Conservation (phyloP, 2,888 invertebrate species). For the Fragum fragum region DNA sequence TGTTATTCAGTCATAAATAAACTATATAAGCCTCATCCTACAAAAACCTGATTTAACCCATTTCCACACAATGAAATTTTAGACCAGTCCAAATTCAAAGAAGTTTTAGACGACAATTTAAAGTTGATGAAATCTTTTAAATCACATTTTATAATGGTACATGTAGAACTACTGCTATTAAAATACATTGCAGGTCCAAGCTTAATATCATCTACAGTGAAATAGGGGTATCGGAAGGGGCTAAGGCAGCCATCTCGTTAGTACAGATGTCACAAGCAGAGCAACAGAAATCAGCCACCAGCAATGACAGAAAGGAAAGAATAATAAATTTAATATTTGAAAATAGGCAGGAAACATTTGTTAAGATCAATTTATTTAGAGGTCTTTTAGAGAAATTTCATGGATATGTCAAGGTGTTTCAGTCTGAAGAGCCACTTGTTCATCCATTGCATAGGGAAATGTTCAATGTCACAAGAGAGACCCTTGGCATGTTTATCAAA, state of each 20-base stretch:
- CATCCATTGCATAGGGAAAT: constrained; percentile 12
- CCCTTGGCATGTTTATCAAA: constrained; percentile 22
- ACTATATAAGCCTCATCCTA: no score
- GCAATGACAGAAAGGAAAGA: constrained; percentile 26
- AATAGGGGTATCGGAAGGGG: constrained; percentile 34
- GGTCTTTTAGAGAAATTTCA: constrained; percentile 22
- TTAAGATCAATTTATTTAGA: constrained; percentile 10
- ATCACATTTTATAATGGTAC: not conserved
- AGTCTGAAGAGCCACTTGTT: constrained; percentile 18
- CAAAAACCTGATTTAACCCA: no score
- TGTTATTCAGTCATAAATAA: no score
- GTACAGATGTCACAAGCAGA: constrained; percentile 10
- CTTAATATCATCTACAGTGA: not conserved
- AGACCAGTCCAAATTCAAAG: no score
- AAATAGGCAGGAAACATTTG: not conserved
- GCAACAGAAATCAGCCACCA: constrained; percentile 9
- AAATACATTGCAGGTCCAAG: not conserved
- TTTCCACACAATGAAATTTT: no score
- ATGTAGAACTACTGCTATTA: not conserved
- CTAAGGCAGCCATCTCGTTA: constrained; percentile 20
- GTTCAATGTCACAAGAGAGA: not conserved
- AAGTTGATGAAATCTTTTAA: not conserved
- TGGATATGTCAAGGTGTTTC: constrained; percentile 23
- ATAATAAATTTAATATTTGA: not conserved
- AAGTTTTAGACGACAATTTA: no score